Conservation (phyloP, 1,140 invertebrate genomes). For the Sitobion miscanthi region DNA sequence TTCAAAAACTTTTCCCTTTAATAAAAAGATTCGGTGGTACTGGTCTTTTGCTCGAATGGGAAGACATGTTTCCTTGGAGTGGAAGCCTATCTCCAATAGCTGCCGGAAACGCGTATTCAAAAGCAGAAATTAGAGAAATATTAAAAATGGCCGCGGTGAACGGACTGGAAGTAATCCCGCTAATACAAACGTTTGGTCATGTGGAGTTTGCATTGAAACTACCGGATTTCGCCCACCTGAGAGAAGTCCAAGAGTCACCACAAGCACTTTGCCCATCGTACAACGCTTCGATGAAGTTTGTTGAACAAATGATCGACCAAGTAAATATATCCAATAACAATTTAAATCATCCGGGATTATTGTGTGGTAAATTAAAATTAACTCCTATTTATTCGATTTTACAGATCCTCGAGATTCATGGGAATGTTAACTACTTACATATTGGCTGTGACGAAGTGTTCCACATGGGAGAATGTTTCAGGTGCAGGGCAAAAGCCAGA, state of each 20-base stretch:
- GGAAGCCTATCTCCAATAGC: constrained; percentile 71
- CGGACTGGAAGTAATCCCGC: constrained; percentile 71
- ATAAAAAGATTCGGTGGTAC: constrained; percentile 81
- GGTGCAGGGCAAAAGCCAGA: constrained; percentile 69
- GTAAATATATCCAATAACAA: constrained; percentile 62
- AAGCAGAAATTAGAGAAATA: constrained; percentile 72
- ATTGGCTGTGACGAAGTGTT: constrained; percentile 85
- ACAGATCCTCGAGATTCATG: constrained; percentile 69
- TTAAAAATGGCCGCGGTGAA: constrained; percentile 70
- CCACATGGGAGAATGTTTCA: constrained; percentile 80
- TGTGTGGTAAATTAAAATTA: background rate
- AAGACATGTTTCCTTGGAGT: constrained; percentile 96
- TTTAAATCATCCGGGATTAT: background rate
- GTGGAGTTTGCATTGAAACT: constrained; percentile 72
- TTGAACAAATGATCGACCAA: constrained; percentile 85
- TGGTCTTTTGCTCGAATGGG: constrained; percentile 91
- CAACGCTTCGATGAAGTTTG: constrained; percentile 73
- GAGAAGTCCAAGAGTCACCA: constrained; percentile 64
- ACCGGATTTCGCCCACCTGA: constrained; percentile 65
- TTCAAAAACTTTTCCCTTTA: constrained; percentile 76
- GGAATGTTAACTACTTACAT: constrained; percentile 74
- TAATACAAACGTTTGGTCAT: constrained; percentile 78
- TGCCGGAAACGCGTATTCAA: constrained; percentile 80
- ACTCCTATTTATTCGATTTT: constrained; percentile 62
- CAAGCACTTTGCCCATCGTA: constrained; percentile 62